A percentile compares a stretch with the other conserved stretches of the same genome.
Evolutionary conservation across 2,113 vertebrate species (phyloP).

Genomic region (Siphamia tubifer): DNA sequence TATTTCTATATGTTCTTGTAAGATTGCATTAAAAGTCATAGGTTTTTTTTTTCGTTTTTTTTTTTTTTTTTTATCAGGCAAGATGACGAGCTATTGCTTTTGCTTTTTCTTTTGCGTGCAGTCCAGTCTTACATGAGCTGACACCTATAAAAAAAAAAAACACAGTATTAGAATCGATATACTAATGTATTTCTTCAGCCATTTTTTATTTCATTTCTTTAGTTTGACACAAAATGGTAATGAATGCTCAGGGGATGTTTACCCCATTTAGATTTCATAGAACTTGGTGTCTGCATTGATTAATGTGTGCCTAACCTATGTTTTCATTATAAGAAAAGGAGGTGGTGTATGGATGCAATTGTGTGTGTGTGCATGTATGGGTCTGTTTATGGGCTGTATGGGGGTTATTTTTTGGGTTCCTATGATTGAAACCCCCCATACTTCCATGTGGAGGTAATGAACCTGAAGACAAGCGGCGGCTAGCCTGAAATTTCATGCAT

Average conservation of each 20-base stretch:
- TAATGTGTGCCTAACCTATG: conserved; percentile 77
- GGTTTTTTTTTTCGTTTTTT: no score
- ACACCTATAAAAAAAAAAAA: conserved; percentile 49
- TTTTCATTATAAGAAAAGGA: conserved; percentile 76
- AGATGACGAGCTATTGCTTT: conserved; percentile 1
- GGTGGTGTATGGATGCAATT: conserved; percentile 4
- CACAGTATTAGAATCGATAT: conserved; percentile 64
- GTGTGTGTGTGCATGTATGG: not conserved
- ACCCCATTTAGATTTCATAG: conserved; percentile 77
- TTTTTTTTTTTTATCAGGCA: conserved; percentile 38
- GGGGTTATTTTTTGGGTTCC: conserved; percentile 67
- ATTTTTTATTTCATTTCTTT: conserved; percentile 65
- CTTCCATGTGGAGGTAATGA: conserved; percentile 79
- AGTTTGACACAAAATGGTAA: conserved; percentile 73
- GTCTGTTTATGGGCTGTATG: conserved; percentile 28
- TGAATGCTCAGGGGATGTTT: conserved; percentile 79
- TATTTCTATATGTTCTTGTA: conserved; percentile 23
- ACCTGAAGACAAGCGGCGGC: conserved; percentile 78
- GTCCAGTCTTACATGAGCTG: conserved; percentile 30
- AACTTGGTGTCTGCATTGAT: conserved; percentile 78
- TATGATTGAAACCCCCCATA: conserved; percentile 76
- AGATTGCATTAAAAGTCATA: conserved; percentile 8
- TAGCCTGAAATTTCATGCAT: conserved; percentile 81
- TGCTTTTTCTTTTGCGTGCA: conserved; percentile 12
- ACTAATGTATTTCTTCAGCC: conserved; percentile 68